Base-by-base conservation (phyloP, 2,113 vertebrate genomes). In the Paramisgurnus dabryanus region DNA sequence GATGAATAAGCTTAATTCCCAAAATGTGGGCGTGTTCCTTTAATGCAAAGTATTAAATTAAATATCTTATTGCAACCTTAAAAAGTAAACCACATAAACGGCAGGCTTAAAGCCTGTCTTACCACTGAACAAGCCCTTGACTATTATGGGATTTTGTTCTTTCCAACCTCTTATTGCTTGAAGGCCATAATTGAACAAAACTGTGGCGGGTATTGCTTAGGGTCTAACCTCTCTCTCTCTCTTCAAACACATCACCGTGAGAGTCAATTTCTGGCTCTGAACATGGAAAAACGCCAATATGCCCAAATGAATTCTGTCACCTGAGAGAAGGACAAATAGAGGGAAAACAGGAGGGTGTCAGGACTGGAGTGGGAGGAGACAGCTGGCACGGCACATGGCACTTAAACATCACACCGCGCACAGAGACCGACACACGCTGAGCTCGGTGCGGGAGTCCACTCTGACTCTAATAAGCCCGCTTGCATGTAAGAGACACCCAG, bases 301-400 rank as follows among this genome's bases (percentile, higher is more conserved):
- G 39, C 61, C 15, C 70, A 74, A 73, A 49, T 57, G 4, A 53
- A 47, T 17, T n/a, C 4, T 39, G 58, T 34, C 9, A 7, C 60
- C 50, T 12, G 8, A 4, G 39, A 67, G 58, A 1, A 15, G 39
- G 45, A 9, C 6, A 74, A 22, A 66, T 27, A 17, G n/a, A 39
- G 12, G 34, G 47, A 39, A 49, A 39, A 40, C 13, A 13, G 11
- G 10, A 79, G 64, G 13, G 6, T 17, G 61, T 11, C 50, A 43
- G 84, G 88, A 87, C 78, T 82, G 80, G 79, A 82, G 76, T 76
- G 84, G 87, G 76, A 58, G 82, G 71, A 82, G 89, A 84, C 90
- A 91, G 88, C 84, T 90, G 89, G 88, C 81, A 66, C 69, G 74
- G 79, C 89, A 90, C 88, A 86, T 89, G 89, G 81, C 87, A 85